Percentiles rank a stretch among this genome's conserved stretches.
Evolutionary conservation across 2,888 invertebrate species (phyloP).

Genomic region (Choristoneura rosaceana): DNA sequence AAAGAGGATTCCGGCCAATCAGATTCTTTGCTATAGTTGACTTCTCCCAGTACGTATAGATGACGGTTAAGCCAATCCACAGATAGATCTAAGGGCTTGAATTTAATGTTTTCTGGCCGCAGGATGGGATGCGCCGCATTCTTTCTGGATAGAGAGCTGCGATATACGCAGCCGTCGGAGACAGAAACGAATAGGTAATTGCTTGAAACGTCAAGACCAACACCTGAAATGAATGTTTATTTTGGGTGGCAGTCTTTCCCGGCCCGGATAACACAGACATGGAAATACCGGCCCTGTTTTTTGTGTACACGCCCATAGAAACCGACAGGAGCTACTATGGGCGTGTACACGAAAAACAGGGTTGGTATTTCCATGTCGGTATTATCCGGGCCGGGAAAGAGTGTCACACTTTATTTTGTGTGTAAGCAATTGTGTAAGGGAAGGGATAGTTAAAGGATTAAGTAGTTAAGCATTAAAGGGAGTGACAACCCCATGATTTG

Average conservation of each 20-base stretch:
- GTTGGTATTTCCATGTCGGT: too few species aligned
- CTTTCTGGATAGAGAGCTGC: conserved; percentile 79
- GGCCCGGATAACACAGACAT: too few species aligned
- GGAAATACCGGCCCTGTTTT: too few species aligned
- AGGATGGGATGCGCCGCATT: conserved; percentile 80
- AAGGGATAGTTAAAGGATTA: neutral
- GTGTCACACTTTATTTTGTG: too few species aligned
- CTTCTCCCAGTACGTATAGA: conserved; percentile 92
- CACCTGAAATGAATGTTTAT: conserved; percentile 80
- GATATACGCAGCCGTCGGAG: conserved; percentile 87
- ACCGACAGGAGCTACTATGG: too few species aligned
- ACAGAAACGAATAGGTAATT: conserved; percentile 92
- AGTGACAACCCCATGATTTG: too few species aligned
- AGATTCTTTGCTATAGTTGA: conserved; percentile 76
- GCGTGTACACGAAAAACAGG: too few species aligned
- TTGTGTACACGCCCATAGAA: too few species aligned
- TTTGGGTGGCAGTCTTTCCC: too few species aligned
- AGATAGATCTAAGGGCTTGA: conserved; percentile 89
- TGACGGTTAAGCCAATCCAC: conserved; percentile 96
- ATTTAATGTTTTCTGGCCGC: conserved; percentile 85
- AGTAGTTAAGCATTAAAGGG: too few species aligned
- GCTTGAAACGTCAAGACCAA: conserved; percentile 91
- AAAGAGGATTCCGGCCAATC: conserved; percentile 59
- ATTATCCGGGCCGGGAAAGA: too few species aligned
- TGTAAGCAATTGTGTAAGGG: neutral